Evolutionary conservation across 2,888 invertebrate species (phyloP).

Genomic region (Lepidocyrtoides sp.): DNA sequence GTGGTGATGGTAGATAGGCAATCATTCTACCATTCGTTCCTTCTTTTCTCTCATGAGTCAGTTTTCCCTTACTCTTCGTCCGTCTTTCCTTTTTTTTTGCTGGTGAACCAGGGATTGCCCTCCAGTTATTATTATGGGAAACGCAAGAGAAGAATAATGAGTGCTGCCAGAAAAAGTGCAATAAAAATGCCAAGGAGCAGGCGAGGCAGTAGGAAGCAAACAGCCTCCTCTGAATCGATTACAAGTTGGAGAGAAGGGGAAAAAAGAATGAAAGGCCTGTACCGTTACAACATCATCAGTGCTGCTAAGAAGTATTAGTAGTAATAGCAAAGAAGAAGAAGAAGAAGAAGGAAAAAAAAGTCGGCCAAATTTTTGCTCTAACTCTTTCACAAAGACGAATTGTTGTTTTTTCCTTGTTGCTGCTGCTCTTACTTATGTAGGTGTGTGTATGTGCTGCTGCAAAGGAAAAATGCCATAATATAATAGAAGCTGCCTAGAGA

Average conservation of each 20-base stretch:
- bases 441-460: too few relatives aligned
- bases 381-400: neutral
- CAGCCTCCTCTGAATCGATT: slow-evolving; percentile 77
- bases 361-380: slow-evolving; percentile 46
- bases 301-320: neutral
- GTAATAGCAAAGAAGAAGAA: neutral
- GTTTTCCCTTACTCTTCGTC: neutral
- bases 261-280: slow-evolving; percentile 29
- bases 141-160: slow-evolving; percentile 81
- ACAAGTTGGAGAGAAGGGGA: slow-evolving; percentile 75
- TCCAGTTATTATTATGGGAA: slow-evolving; percentile 81
- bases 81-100: neutral
- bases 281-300: slow-evolving; percentile 34
- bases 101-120: slow-evolving; percentile 76
- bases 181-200: slow-evolving; percentile 83
- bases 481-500: too few relatives aligned
- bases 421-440: neutral
- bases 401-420: slow-evolving; percentile 31
- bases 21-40: neutral
- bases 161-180: slow-evolving; percentile 81
- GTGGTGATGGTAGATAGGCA: too few relatives aligned
- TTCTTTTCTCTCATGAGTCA: slow-evolving; percentile 5
- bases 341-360: slow-evolving; percentile 23
- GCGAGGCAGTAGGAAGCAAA: neutral
- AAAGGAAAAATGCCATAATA: too few relatives aligned